Evolutionary conservation across 1,140 invertebrate genomes (phyloP), one percentile per base, ranked within the genome.

Genomic region (Palaemon carinicauda): DNA sequence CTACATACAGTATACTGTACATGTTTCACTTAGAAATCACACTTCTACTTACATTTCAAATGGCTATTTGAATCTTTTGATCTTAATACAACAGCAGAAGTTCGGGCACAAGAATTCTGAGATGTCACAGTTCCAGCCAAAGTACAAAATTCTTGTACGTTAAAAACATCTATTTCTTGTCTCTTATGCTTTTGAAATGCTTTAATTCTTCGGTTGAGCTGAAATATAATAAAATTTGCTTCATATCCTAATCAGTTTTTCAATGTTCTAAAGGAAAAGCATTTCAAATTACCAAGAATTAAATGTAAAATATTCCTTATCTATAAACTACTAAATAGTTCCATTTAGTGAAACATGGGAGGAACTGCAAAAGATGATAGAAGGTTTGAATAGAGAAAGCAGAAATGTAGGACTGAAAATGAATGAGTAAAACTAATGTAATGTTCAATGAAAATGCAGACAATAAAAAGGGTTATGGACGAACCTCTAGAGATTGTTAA

Each of bases 111-210:
- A 1, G 84, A 86, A 54, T 41, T 86, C 5, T 73, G 60, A 5
- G 84, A 80, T 24, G 77, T 33, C 10, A 41, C 27, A 33, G 56
- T 65, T 53, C 84, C 84, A 17, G 60, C n/a, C 50, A 86, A 50
- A 0, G 50, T 80, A 17, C 84, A 86, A 24, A 86, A 86, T 41
- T 86, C 84, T 74, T 86, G 84, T 27, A 86, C 78, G 56, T 86
- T 86, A 4, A 86, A n/a, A 17, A 86, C 60, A 80, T 86, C 84
- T 24, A 86, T 60, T 71, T 86, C 84, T 29, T 86, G 74, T 5
- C 84, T n/a, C 52, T 80, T 80, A 41, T 65, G 84, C 27, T 80
- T 60, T 52, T 80, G 84, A 80, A 86, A 86, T 51, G 84, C 84
- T 41, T 56, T 51, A 73, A 86, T 86, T 56, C 84, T 31, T 80